phyloP scores from a whole-genome alignment of 2,113 vertebrate genomes.

The Deroptyus accipitrinus region DNA sequence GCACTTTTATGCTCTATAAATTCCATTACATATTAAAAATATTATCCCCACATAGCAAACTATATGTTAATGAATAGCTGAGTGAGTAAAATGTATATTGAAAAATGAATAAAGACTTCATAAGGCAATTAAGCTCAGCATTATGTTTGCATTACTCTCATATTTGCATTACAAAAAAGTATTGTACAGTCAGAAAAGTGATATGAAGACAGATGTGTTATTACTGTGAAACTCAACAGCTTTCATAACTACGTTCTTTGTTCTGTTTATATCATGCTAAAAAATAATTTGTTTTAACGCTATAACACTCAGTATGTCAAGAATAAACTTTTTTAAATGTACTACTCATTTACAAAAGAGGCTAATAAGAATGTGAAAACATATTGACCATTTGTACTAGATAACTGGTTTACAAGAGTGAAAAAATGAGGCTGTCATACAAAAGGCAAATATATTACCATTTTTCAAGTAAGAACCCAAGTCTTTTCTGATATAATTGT shows the following conservation, averaged over 20 bases:
- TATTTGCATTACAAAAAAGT: not conserved
- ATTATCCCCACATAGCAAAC: conserved; percentile 27
- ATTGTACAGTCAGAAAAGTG: not conserved
- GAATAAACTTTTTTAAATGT: conserved; percentile 46
- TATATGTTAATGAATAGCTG: conserved; percentile 41
- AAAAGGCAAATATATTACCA: not conserved
- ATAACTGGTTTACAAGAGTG: not conserved
- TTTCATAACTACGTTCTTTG: not conserved
- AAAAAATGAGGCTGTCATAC: not conserved
- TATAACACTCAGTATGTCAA: not conserved
- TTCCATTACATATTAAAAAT: conserved; percentile 47
- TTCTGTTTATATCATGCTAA: not conserved
- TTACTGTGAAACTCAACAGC: not conserved
- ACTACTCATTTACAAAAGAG: not conserved
- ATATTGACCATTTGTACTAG: not conserved
- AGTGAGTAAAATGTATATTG: conserved; percentile 16
- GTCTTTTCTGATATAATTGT: not conserved
- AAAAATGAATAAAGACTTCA: conserved; percentile 28
- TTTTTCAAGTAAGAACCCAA: not conserved
- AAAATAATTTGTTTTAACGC: conserved; percentile 36
- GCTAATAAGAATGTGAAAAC: not conserved
- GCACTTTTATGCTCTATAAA: conserved; percentile 53
- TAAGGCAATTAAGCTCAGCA: not conserved
- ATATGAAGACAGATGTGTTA: not conserved
- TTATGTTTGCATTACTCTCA: not conserved